Percentiles rank a stretch among this genome's conserved stretches.
phyloP scores from a whole-genome alignment of 2,113 vertebrate species.

The Zosterops hypoxanthus region DNA sequence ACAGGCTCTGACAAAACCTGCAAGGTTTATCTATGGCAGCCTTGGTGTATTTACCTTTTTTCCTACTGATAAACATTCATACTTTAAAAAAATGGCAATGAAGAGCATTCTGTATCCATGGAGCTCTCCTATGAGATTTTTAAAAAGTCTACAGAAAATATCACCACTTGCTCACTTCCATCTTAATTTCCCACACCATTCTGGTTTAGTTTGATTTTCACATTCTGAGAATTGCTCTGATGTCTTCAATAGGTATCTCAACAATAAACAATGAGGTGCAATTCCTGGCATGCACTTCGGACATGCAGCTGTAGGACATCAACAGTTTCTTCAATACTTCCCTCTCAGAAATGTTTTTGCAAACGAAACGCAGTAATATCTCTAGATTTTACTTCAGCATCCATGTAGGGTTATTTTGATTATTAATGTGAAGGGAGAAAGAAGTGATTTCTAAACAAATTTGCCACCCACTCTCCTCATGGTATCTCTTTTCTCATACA shows the following conservation, averaged over 20 bases:
- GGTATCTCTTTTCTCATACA: neutral
- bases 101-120: neutral
- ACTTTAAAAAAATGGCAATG: neutral
- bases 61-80: neutral
- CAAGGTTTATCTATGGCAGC: neutral
- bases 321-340: neutral
- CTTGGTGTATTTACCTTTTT: neutral
- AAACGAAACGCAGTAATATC: neutral
- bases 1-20: neutral
- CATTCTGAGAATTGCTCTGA: neutral
- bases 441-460: neutral
- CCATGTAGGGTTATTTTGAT: neutral
- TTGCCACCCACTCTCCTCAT: neutral
- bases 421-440: neutral
- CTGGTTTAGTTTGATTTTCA: neutral
- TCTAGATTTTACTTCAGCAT: neutral
- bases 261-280: neutral
- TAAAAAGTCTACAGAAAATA: neutral
- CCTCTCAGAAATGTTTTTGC: neutral
- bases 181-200: neutral
- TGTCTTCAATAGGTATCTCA: neutral
- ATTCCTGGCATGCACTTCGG: neutral
- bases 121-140: neutral
- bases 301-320: neutral
- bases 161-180: neutral